Evolutionary conservation across 2,797 vertebrate genomes (phyloP).

Genomic region (Gymnothorax javanicus): DNA sequence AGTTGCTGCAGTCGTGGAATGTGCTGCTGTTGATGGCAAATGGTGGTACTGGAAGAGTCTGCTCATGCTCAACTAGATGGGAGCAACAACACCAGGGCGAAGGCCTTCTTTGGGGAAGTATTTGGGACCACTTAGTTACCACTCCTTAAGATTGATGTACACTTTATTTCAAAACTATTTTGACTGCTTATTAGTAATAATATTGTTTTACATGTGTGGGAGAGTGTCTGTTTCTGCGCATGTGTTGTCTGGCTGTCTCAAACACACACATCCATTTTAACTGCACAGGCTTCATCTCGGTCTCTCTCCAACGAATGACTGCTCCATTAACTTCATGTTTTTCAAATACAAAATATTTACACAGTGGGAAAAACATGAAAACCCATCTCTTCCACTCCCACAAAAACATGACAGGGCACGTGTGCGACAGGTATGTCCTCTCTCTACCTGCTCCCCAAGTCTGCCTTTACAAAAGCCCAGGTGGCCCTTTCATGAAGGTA

Average conservation of each 20-base stretch:
- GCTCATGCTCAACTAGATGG: no score
- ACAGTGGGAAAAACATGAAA: background rate
- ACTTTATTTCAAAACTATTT: background rate
- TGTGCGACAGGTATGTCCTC: background rate
- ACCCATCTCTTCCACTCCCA: background rate
- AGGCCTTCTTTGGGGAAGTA: background rate
- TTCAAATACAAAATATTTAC: slow-evolving; percentile 15
- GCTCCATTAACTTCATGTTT: background rate
- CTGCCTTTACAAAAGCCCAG: background rate
- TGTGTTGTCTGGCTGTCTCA: background rate
- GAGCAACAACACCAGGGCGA: no score
- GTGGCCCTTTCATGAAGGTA: background rate
- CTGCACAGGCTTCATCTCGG: slow-evolving; percentile 23
- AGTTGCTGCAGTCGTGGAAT: no score
- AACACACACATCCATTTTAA: background rate
- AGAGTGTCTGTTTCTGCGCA: background rate
- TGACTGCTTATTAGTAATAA: background rate
- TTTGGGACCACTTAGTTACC: no score
- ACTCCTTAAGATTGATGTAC: no score
- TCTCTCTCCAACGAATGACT: background rate
- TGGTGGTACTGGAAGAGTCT: no score
- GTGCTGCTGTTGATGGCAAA: no score
- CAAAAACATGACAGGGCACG: background rate
- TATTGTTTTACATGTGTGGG: background rate
- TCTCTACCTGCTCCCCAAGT: background rate